Percentiles rank a stretch among this genome's conserved stretches.
Evolutionary conservation across 1,140 invertebrate species (phyloP).

Genomic region (Arctopsyche grandis): DNA sequence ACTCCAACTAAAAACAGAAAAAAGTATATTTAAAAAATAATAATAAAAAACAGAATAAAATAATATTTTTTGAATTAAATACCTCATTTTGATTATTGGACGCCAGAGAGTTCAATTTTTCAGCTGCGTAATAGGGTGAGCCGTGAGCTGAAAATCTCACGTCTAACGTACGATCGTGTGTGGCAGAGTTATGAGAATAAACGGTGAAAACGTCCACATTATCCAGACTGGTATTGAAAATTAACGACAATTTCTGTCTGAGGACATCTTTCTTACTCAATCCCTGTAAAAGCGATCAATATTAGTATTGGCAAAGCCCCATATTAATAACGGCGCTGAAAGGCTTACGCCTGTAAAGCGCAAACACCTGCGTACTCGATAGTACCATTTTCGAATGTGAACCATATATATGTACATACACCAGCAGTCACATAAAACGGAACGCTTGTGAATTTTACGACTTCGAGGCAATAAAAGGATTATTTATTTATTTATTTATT

Average conservation of each 20-base stretch:
- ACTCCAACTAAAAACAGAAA: slow-evolving; percentile 69
- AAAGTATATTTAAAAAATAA: slow-evolving; percentile 6
- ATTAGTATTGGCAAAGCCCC: neutral
- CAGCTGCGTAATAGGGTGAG: slow-evolving; percentile 88
- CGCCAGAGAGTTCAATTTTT: slow-evolving; percentile 85
- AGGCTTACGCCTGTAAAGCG: too few relatives aligned
- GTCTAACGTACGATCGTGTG: slow-evolving; percentile 74
- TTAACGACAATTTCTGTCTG: slow-evolving; percentile 72
- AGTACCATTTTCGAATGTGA: too few relatives aligned
- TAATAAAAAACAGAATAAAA: neutral
- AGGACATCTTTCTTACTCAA: slow-evolving; percentile 80
- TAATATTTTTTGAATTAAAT: slow-evolving; percentile 37
- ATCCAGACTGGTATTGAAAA: slow-evolving; percentile 79
- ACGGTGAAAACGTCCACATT: slow-evolving; percentile 96
- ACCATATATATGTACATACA: too few relatives aligned
- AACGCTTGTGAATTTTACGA: too few relatives aligned
- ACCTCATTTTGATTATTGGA: slow-evolving; percentile 74
- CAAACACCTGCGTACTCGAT: too few relatives aligned
- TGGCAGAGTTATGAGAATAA: slow-evolving; percentile 71
- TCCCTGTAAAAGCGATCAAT: slow-evolving; percentile 61
- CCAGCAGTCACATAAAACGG: too few relatives aligned
- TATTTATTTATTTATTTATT: too few relatives aligned
- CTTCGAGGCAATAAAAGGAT: too few relatives aligned
- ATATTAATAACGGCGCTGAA: too few relatives aligned
- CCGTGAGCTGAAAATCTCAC: slow-evolving; percentile 91